A percentile compares a stretch with the other conserved stretches of the same genome.
Conservation (phyloP, 2,113 vertebrate species). For the Vidua macroura region DNA sequence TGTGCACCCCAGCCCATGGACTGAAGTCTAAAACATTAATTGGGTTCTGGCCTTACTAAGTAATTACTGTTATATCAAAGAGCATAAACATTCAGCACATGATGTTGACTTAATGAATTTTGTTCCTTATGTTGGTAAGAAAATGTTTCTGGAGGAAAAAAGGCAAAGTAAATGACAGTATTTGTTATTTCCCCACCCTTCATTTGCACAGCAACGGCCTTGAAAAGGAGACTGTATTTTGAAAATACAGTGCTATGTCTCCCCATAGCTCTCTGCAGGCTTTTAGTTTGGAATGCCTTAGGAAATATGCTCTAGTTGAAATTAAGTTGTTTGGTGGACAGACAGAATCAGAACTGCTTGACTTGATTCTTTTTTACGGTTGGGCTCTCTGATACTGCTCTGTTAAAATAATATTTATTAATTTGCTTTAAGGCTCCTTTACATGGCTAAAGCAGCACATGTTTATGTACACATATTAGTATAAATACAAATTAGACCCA, state of each 20-base stretch:
- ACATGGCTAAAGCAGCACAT: not conserved
- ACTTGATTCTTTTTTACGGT: not conserved
- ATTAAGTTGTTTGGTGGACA: not conserved
- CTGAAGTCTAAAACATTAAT: slow-evolving; percentile 23
- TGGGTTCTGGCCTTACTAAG: not conserved
- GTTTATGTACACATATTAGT: slow-evolving; percentile 26
- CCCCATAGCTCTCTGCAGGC: not conserved
- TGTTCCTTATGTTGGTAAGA: not conserved
- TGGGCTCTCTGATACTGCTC: not conserved
- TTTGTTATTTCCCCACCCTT: not conserved
- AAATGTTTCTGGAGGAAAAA: not conserved
- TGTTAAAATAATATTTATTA: slow-evolving; percentile 50
- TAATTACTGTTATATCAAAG: slow-evolving; percentile 17
- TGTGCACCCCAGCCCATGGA: not conserved
- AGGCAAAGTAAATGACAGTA: not conserved
- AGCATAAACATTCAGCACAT: not conserved
- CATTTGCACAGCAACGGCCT: not conserved
- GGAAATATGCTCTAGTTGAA: not conserved
- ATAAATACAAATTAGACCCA: slow-evolving; percentile 32
- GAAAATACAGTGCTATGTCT: not conserved
- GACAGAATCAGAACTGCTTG: not conserved
- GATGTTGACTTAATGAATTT: slow-evolving; percentile 1
- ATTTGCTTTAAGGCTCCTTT: slow-evolving; percentile 30
- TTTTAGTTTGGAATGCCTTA: slow-evolving; percentile 8
- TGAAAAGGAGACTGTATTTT: not conserved